Evolutionary conservation across 35 echinoderm and acorn worm species (phyloP).

Genomic region (Acanthaster planci): DNA sequence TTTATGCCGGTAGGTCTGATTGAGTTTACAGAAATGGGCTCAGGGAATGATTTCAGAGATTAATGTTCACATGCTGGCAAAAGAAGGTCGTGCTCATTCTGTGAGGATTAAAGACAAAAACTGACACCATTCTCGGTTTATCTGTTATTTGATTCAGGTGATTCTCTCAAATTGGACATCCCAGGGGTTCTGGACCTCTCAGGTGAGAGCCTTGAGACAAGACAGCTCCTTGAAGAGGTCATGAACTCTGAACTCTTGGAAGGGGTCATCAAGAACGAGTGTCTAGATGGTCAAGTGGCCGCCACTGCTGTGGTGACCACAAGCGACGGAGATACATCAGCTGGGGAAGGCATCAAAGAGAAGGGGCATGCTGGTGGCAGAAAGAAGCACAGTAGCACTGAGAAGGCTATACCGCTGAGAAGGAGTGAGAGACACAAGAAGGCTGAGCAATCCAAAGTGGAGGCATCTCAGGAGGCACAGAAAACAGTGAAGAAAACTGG

Average conservation of each 20-base stretch:
- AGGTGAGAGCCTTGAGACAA: conserved; percentile 34
- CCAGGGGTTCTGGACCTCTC: conserved; percentile 43
- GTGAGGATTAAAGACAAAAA: not conserved
- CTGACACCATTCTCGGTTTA: not conserved
- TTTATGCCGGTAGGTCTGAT: no score
- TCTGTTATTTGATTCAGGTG: conserved; percentile 2
- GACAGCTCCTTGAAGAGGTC: conserved; percentile 48
- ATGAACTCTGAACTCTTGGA: conserved; percentile 52
- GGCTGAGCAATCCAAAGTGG: not conserved
- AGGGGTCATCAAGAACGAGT: conserved; percentile 43
- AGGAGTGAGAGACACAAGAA: conserved; percentile 25
- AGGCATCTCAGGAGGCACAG: not conserved
- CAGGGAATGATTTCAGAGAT: no score
- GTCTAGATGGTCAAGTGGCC: not conserved
- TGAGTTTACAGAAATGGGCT: no score
- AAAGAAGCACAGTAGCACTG: not conserved
- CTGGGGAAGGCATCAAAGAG: conserved; percentile 26
- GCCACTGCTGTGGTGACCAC: conserved; percentile 34
- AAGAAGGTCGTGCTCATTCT: no score
- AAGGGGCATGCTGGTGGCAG: not conserved
- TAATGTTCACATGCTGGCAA: no score
- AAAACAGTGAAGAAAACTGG: not conserved
- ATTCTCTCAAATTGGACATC: conserved; percentile 34
- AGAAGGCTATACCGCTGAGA: not conserved
- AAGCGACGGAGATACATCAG: conserved; percentile 22